Base-by-base conservation (phyloP, 2,113 vertebrate species). In the Leuciscus idus region DNA sequence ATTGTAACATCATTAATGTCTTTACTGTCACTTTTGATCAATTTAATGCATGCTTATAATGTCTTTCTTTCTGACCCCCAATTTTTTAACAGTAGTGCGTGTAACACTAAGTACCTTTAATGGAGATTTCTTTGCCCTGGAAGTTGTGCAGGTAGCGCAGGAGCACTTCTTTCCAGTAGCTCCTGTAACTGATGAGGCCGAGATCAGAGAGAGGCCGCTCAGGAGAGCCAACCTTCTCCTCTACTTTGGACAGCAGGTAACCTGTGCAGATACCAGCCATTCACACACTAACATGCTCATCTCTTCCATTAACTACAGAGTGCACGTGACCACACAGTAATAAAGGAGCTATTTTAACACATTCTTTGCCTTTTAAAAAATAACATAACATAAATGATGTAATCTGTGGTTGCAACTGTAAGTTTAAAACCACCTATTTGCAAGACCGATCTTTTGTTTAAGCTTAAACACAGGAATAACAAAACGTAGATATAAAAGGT, bases 91-190 rank as follows among this genome's bases (percentile, higher is more conserved):
- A 36, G 66, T 36, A 21, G 30, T 39, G 68, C 21, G 6, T 0
- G 6, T 43, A 79, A 79, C 55, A 61, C 11, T 33, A 57, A 26
- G 17, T 81, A 99, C 98, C 98, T 97, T 99, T 99, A 89, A 99
- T 99, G 80, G 98, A 99, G 90, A 99, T 98, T 92, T 99, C 98
- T 86, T 99, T 99, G 88, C 98, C 98, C 92, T 99, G 97, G 90
- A 99, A 99, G 90, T 96, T 96, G 90, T 99, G 95, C 88, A 99
- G 94, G 91, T 99, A 99, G 1, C 97, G 94, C 66, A 99, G 95
- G 39, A 99, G 95, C 73, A 99, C 98, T 72, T 99, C 98, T 89
- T 99, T 99, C 97, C 96, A 98, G 93, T 97, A 97, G 88, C 97
- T 97, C 28, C 96, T 93, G 91, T 97, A 98, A 86, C 97, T 97